Base-by-base conservation (phyloP, 2,888 invertebrate genomes). In the Perizoma flavofasciatum region DNA sequence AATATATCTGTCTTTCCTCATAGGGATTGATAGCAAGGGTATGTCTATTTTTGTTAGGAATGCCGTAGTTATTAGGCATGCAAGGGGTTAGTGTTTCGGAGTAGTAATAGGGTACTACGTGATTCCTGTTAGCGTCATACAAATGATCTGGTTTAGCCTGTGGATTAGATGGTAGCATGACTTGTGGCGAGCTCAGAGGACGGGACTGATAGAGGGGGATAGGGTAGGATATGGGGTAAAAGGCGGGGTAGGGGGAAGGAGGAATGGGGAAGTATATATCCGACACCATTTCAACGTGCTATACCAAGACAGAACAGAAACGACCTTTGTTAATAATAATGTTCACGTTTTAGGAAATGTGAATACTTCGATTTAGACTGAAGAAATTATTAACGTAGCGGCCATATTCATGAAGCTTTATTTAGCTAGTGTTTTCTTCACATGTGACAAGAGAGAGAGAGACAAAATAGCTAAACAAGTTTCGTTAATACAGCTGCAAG, bases 221-320 rank as follows among this genome's bases (percentile, higher is more conserved):
- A 35, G 92, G 93, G 74, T 89, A 88, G 68, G 88, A 89, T 57
- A 88, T 86, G 37, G 85, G 91, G 71, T 90, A 86, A 73, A 88
- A 85, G 74, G 90, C 86, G 49, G 92, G 88, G 75, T 88, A 88
- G 0, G 88, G 85, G 65, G 90, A 88, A 47, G 89, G 86, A 32
- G 91, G 88, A 68, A 92, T 85, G 32, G 95, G 94, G 76, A 95
- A 94, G 90, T 94, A 95, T 84, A 95, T 93, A 89, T 95, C 95
- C 93, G 95, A 95, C 93, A 95, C 94, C 93, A 95, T 94, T 93
- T 95, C 95, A 93, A 94, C 93, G 89, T 94, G 95, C 95, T 95
- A 93, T 90, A 92, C 87, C 86, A 84, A 89, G 88, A 87, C 82
- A 89, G 89, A 89, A 92, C 82, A 90, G 86, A 90, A 90, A 90